Evolutionary conservation across 2,797 vertebrate species (phyloP).

Genomic region (Scolopax rusticola): DNA sequence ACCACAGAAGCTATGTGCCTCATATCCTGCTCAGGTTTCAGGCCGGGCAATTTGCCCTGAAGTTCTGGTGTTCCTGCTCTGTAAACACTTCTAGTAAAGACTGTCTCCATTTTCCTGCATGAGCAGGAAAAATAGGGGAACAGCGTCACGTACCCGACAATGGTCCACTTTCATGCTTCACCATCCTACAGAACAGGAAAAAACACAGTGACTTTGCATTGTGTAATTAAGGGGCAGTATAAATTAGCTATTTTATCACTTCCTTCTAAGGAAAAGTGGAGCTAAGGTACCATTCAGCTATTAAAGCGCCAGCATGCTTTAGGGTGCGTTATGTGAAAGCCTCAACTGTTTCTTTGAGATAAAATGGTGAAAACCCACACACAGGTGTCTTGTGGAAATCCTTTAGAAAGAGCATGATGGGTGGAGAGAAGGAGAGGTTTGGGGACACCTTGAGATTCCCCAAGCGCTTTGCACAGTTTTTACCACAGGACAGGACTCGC

Average conservation of each 20-base stretch:
- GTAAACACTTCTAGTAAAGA: slow-evolving; percentile 36
- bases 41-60: neutral
- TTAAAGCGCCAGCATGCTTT: slow-evolving; percentile 22
- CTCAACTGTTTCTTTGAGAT: neutral
- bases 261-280: slow-evolving; percentile 59
- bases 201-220: slow-evolving; percentile 75
- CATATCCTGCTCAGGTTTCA: neutral
- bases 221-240: slow-evolving; percentile 53
- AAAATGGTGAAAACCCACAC: neutral
- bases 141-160: slow-evolving; percentile 1
- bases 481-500: neutral
- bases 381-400: neutral
- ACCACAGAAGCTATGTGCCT: neutral
- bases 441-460: neutral
- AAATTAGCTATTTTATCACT: slow-evolving; percentile 65
- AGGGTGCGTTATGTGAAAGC: neutral
- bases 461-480: neutral
- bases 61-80: neutral
- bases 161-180: slow-evolving; percentile 36
- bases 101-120: slow-evolving; percentile 4
- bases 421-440: neutral
- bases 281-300: slow-evolving; percentile 8
- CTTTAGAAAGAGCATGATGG: neutral
- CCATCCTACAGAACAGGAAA: slow-evolving; percentile 71
- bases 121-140: slow-evolving; percentile 60